Base-by-base conservation (phyloP, 2,888 invertebrate species). In the Drosophila subquinaria region DNA sequence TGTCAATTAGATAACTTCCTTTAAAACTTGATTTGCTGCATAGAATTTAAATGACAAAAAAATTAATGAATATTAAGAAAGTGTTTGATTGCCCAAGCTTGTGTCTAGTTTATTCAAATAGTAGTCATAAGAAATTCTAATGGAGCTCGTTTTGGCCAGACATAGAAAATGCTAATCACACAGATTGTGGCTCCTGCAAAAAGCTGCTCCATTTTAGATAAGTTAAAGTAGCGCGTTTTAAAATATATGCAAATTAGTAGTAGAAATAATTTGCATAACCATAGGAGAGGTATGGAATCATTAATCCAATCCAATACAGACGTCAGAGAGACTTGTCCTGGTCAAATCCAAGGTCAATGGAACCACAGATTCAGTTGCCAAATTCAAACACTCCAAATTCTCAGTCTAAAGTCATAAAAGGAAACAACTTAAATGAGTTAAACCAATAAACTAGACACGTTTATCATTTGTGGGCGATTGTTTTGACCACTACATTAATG, bases 121-220 rank as follows among this genome's bases (percentile, higher is more conserved):
- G 23, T 64, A 64, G 23, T 11, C 57, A 57, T 43, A 51, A 43
- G 40, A 42, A 65, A 59, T 43, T 42, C 50, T 17, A 65, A 35
- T 27, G 3, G 15, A 60, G 30, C 50, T 40, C 10, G 48, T 50
- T 50, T 27, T 35, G 4, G 11, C 20, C 40, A 50, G 20, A 30
- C 27, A 48, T 60, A 33, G 10, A 2, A 52, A 45, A 62, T 62
- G 52, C 52, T 17, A 52, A 59, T 59, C 15, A 1, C 15, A 5
- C 4, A n/a, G 42, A 61, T 53, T 17, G 4, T 45, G 15, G 20
- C 65, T 76, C 45, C 65, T 57, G 76, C 50, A 61, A 55, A 55
- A 47, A 76, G 65, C 64, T 76, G 78, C 78, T 77, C 76, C 57
- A 77, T 73, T 69, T 76, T 68, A 76, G 51, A 73, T 51, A 68